A percentile compares a stretch with the other conserved stretches of the same genome.
These are phyloP conservation scores for Anastrepha ludens DNA, from an alignment of 1,140 invertebrate genomes.

Conservation along the genomic window DNA sequence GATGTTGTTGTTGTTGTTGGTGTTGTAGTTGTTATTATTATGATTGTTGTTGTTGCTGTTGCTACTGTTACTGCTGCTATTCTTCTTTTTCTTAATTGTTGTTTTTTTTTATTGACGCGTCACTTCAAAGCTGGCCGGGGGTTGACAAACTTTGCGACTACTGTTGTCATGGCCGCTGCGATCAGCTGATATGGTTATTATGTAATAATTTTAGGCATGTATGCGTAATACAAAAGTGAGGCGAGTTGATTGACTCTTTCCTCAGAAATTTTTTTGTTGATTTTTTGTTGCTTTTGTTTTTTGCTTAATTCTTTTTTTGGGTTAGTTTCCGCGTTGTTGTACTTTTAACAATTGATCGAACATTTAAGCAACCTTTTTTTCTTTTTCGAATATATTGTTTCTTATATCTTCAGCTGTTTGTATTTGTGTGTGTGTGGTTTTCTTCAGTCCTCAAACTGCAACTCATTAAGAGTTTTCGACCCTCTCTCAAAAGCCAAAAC, in stretches of 20 bases:
- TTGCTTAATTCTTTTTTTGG: background rate
- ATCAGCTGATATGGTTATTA: constrained; percentile 63
- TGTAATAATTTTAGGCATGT: constrained; percentile 62
- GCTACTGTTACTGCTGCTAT: too few relatives aligned
- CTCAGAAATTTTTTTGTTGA: background rate
- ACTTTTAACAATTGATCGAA: background rate
- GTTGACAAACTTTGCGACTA: constrained; percentile 59
- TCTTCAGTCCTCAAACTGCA: background rate
- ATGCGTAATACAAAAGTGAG: background rate
- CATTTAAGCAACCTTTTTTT: too few relatives aligned
- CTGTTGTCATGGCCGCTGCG: constrained; percentile 21
- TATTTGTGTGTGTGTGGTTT: background rate
- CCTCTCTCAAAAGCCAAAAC: constrained; percentile 43
- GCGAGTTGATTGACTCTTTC: constrained; percentile 41
- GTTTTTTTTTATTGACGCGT: background rate
- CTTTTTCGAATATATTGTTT: background rate
- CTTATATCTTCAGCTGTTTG: background rate
- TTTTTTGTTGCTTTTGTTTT: background rate
- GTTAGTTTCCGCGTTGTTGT: background rate
- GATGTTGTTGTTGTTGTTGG: background rate
- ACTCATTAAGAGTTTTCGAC: constrained; percentile 59
- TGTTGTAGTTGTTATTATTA: too few relatives aligned
- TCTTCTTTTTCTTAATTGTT: too few relatives aligned
- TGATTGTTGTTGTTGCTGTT: background rate
- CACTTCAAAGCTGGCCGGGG: constrained; percentile 53